Base-by-base conservation (phyloP, 2,113 vertebrate genomes). In the Pseudopodoces humilis region DNA sequence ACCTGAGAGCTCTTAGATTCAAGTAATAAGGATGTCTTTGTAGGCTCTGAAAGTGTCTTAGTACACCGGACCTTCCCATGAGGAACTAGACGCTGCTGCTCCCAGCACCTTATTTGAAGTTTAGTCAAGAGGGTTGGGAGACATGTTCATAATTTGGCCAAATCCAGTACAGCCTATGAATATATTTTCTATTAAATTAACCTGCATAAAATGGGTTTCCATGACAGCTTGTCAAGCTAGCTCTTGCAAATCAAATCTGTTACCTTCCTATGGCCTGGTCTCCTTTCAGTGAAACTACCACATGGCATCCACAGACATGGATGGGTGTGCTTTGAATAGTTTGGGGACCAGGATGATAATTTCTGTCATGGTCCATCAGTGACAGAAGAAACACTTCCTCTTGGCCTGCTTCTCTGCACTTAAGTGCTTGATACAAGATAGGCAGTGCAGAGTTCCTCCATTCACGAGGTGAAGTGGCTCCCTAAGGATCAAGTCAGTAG, bases 381-480 rank as follows among this genome's bases (percentile, higher is more conserved):
- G 22, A 25, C 15, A 92, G 53, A 58, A 76, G 46, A 79, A 91
- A 10, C 2, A 0, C 5, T 37, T 56, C 15, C 27, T 39, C 30
- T 44, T 59, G 68, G 14, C 15, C 46, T 64, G 12, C 31, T 49
- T 64, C 20, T 71, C 64, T 64, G 56, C 20, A 11, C 11, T 27
- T 33, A 2, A 0, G 8, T 50, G 12, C 41, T 41, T 28, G 18
- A 8, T n/a, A 1, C 6, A 14, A 59, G 44, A 14, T 0, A 10
- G 27, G 13, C 23, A 39, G n/a, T 4, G 39, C 43, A 33, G 44
- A 28, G 8, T 19, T 85, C 15, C 28, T 52, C 33, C 0, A 0
- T 16, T 39, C 3, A 1, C 1, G 3, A 7, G 21, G 11, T 16
- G 37, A 37, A 1, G 2, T 10, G 43, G 35, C 23, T 84, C 17